Percentiles rank a stretch among this genome's conserved stretches.
phyloP scores from a whole-genome alignment of 2,797 vertebrate genomes.

The Ctenopoma kingsleyae region DNA sequence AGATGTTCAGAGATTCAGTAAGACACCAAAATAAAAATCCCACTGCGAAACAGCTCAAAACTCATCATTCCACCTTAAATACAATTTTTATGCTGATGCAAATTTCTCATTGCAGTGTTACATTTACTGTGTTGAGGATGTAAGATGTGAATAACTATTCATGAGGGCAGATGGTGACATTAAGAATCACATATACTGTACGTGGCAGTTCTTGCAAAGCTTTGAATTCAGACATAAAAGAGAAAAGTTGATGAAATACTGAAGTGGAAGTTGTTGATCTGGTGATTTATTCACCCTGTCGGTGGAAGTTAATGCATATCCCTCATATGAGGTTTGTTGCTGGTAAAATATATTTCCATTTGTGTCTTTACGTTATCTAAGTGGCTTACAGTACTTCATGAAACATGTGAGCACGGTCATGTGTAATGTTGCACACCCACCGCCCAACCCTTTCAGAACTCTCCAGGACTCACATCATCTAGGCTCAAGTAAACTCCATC shows the following conservation, averaged over 20 bases:
- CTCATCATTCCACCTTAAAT: not conserved
- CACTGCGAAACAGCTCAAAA: not conserved
- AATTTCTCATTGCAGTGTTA: constrained; percentile 2
- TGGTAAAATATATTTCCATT: constrained; percentile 13
- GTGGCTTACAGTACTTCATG: constrained; percentile 36
- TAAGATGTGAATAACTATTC: constrained; percentile 53
- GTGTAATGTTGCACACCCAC: too few relatives aligned
- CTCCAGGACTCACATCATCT: constrained; percentile 26
- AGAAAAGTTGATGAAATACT: constrained; percentile 67
- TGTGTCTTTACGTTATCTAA: constrained; percentile 24
- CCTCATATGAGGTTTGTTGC: constrained; percentile 47
- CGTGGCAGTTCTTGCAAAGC: constrained; percentile 69
- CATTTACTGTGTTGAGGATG: constrained; percentile 38
- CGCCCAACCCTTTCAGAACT: not conserved
- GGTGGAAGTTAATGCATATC: constrained; percentile 44
- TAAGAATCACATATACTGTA: constrained; percentile 57
- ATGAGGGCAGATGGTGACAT: constrained; percentile 59
- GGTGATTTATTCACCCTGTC: constrained; percentile 50
- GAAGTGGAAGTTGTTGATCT: constrained; percentile 60
- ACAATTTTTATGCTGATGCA: not conserved
- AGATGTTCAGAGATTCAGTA: not conserved
- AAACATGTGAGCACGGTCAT: constrained; percentile 11
- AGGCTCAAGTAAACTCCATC: constrained; percentile 1
- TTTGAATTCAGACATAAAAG: constrained; percentile 79
- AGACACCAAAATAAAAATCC: not conserved